A percentile compares a stretch with the other conserved stretches of the same genome.
Conservation (phyloP, 2,113 vertebrate genomes). For the Macrotis lagotis region DNA sequence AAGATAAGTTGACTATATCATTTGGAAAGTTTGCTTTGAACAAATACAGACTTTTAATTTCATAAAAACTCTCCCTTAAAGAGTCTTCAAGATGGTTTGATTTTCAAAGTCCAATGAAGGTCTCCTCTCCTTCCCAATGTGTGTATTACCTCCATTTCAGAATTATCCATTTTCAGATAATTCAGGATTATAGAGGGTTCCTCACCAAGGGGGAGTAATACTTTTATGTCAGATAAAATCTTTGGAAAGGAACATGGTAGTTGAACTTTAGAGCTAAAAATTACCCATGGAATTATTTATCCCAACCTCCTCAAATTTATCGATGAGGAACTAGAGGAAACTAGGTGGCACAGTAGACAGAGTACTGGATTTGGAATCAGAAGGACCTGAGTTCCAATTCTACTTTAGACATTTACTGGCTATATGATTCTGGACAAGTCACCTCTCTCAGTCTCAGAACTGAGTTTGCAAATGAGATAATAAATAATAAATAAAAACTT, state of each 20-base stretch:
- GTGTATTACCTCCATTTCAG: not conserved
- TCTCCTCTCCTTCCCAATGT: not conserved
- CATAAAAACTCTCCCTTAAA: not conserved
- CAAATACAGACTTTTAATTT: not conserved
- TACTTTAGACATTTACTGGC: not conserved
- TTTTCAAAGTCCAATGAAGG: not conserved
- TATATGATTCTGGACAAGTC: not conserved
- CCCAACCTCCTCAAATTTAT: not conserved
- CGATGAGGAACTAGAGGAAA: not conserved
- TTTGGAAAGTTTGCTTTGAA: not conserved
- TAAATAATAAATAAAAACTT: not conserved
- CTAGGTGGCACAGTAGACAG: not conserved
- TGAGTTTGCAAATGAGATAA: not conserved
- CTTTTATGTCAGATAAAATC: not conserved
- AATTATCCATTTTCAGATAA: conserved; percentile 23
- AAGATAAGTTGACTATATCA: not conserved
- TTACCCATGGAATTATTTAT: not conserved
- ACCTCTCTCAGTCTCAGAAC: not conserved
- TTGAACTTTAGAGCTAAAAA: not conserved
- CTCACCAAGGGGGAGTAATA: not conserved
- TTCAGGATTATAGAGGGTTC: not conserved
- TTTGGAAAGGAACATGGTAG: not conserved
- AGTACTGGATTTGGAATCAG: not conserved
- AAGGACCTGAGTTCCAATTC: not conserved
- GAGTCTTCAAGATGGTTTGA: not conserved